phyloP scores from a whole-genome alignment of 2,797 vertebrate species.

The Aythya fuligula region DNA sequence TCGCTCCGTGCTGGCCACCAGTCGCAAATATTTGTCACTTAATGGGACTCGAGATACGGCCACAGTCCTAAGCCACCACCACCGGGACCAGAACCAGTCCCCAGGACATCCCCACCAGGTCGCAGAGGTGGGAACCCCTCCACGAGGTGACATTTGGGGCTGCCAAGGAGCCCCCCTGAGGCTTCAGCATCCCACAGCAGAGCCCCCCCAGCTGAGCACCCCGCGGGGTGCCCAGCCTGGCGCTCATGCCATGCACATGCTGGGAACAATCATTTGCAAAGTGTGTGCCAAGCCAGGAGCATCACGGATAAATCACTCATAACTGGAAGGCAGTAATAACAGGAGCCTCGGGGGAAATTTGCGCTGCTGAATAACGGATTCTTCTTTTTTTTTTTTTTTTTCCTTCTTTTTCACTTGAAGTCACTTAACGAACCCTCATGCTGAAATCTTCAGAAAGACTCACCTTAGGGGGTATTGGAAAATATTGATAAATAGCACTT shows the following conservation, averaged over 20 bases:
- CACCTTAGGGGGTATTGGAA: slow-evolving; percentile 29
- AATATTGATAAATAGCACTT: slow-evolving; percentile 60
- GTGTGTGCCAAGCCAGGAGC: background rate
- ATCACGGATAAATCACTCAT: slow-evolving; percentile 16
- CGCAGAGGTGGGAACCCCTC: background rate
- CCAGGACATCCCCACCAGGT: background rate
- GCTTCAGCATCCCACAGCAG: background rate
- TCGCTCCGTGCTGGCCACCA: fast-evolving
- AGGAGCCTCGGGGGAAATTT: slow-evolving; percentile 1
- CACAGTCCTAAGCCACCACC: background rate
- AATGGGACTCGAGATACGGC: background rate
- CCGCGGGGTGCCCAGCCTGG: background rate
- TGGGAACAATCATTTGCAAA: background rate
- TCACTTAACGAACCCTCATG: slow-evolving; percentile 39
- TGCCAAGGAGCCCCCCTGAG: background rate
- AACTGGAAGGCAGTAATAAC: background rate
- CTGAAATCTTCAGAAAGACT: slow-evolving; percentile 48
- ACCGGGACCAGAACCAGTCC: background rate
- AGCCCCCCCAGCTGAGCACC: background rate
- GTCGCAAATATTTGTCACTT: background rate
- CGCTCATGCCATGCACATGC: background rate
- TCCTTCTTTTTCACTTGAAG: slow-evolving; percentile 23
- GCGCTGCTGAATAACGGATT: background rate
- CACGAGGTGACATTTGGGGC: background rate
- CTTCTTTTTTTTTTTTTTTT: background rate